Evolutionary conservation across 2,797 vertebrate genomes (phyloP), one percentile per base, ranked within the genome.

Genomic region (Smutsia gigantea): DNA sequence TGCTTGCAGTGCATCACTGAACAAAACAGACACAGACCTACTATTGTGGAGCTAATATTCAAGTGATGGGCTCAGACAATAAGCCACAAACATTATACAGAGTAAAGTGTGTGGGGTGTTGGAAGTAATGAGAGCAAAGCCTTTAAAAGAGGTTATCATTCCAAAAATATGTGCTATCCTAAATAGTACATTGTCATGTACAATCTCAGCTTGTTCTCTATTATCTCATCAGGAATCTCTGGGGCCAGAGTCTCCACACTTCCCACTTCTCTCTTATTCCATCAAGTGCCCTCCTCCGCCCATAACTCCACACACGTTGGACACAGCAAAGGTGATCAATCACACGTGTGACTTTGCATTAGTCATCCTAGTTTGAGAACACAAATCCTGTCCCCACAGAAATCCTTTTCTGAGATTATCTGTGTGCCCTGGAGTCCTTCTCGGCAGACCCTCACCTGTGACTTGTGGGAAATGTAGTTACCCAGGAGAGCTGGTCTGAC

Each of bases 131-230:
- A 86, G 53, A 83, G 49, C 51, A 11, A 90, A 23, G 14, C 42
- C 85, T 82, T 39, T 59, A n/a, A 61, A 46, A 75, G 27, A 95
- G 42, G 59, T 34, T 1, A 1, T 51, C 31, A 72, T 42, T 31
- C 37, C 69, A 23, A 8, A 31, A 53, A 3, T 18, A 0, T 25
- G n/a, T 0, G 13, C 37, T 3, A 1, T 29, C 82, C 29, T 61
- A 49, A 61, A 59, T 29, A 7, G 12, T 1, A 7, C 14, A 3
- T 4, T 6, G 27, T 42, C 57, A 1, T 0, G 10, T 21, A 39
- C 39, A 13, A 1, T 13, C 57, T 39, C 55, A 15, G 42, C 31
- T 18, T 77, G 2, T 31, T 89, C 5, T 37, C 74, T 63, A 0
- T 31, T 17, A 2, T 10, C 25, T 84, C 31, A 21, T 37, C 31